phyloP scores from a whole-genome alignment of 2,113 vertebrate species.

The Odocoileus hemionus region DNA sequence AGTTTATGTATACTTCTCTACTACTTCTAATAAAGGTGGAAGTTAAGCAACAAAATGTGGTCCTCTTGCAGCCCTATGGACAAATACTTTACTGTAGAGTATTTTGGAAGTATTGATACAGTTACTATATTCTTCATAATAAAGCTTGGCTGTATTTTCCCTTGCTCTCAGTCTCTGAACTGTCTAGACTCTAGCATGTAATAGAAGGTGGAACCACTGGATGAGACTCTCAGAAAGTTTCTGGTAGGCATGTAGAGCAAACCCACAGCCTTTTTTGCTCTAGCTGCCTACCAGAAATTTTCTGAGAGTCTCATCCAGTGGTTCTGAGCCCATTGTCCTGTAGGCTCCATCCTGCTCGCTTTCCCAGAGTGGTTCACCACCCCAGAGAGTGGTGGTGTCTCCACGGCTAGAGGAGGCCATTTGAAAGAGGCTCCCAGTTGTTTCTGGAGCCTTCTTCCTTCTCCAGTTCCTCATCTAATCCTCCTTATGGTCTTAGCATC shows the following conservation, averaged over 20 bases:
- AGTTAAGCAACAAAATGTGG: neutral
- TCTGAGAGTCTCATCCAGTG: neutral
- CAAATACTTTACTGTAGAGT: neutral
- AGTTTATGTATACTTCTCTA: neutral
- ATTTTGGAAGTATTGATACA: neutral
- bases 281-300: neutral
- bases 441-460: neutral
- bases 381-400: neutral
- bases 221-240: no score
- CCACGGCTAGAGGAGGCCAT: neutral
- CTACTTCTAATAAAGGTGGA: neutral
- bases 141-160: neutral
- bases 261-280: neutral
- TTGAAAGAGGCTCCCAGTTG: neutral
- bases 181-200: neutral
- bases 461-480: neutral
- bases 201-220: neutral
- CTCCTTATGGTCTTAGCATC: neutral
- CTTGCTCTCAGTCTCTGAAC: neutral
- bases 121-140: neutral
- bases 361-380: neutral
- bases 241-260: no score
- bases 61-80: neutral
- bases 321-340: neutral
- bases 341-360: neutral